Conservation (phyloP, 2,888 invertebrate genomes). For the Cryptus armator region DNA sequence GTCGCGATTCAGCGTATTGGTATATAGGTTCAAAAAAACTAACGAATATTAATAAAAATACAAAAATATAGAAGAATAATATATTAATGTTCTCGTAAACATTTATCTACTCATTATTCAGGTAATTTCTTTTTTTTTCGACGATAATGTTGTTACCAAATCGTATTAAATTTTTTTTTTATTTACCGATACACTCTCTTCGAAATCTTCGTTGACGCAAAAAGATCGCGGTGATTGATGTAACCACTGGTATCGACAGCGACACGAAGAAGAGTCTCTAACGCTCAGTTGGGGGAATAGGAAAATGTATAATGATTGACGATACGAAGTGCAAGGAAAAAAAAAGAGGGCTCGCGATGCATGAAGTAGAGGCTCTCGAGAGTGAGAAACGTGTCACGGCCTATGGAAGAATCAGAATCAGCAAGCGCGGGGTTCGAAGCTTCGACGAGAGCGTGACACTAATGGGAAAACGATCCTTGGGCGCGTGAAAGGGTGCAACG, state of each 20-base stretch:
- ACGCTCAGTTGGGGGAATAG: constrained; percentile 31
- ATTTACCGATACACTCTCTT: not conserved
- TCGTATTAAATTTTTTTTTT: not conserved
- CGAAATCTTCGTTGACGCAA: not conserved
- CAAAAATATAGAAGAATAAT: not conserved
- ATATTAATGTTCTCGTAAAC: not conserved
- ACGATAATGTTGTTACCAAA: not conserved
- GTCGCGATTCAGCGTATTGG: not conserved
- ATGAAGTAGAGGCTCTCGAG: constrained; percentile 47
- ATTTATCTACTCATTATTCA: too few relatives aligned
- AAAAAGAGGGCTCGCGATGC: constrained; percentile 13
- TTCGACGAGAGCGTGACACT: constrained; percentile 57
- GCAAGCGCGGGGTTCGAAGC: constrained; percentile 41
- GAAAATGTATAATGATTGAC: constrained; percentile 55
- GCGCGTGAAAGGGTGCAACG: constrained; percentile 37
- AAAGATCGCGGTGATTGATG: constrained; percentile 21
- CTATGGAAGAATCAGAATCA: constrained; percentile 7
- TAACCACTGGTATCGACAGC: constrained; percentile 42
- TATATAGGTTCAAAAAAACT: not conserved
- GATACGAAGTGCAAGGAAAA: constrained; percentile 25
- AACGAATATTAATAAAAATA: not conserved
- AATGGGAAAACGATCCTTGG: constrained; percentile 68
- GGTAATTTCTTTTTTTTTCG: too few relatives aligned
- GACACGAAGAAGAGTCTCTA: constrained; percentile 28
- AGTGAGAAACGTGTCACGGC: constrained; percentile 55